phyloP scores from a whole-genome alignment of 2,888 invertebrate genomes.

The Dicycla oo region DNA sequence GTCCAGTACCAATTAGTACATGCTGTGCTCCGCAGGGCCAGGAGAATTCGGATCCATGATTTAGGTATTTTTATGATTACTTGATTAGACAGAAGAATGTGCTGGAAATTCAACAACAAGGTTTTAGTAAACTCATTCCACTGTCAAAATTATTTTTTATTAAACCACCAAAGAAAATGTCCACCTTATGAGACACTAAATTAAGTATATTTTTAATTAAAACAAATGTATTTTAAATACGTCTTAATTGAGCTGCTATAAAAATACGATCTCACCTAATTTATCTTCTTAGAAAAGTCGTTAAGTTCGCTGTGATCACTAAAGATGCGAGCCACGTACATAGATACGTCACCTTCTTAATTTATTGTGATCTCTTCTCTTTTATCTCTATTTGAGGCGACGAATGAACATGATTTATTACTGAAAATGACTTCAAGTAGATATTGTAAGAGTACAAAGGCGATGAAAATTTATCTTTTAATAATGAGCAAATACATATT shows the following conservation, averaged over 20 bases:
- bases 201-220: neutral
- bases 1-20: slow-evolving; percentile 36
- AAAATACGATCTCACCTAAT: slow-evolving; percentile 36
- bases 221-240: slow-evolving; percentile 7
- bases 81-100: neutral
- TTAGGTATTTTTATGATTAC: neutral
- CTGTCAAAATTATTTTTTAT: neutral
- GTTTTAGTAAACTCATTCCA: neutral
- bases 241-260: slow-evolving; percentile 12
- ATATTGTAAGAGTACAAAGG: slow-evolving; percentile 1
- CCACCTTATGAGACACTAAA: neutral
- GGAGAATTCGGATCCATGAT: neutral
- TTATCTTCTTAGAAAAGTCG: slow-evolving; percentile 48
- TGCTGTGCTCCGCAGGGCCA: slow-evolving; percentile 14
- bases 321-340: slow-evolving; percentile 34
- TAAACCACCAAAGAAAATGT: neutral
- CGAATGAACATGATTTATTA: slow-evolving; percentile 36
- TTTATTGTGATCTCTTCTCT: slow-evolving; percentile 45
- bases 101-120: neutral
- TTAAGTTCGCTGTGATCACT: slow-evolving; percentile 11
- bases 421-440: slow-evolving; percentile 16
- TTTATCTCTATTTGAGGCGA: slow-evolving; percentile 16
- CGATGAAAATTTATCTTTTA: neutral
- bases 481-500: neutral
- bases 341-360: slow-evolving; percentile 40